Base-by-base conservation (phyloP, 2,888 invertebrate genomes). In the Heliconius aoede region DNA sequence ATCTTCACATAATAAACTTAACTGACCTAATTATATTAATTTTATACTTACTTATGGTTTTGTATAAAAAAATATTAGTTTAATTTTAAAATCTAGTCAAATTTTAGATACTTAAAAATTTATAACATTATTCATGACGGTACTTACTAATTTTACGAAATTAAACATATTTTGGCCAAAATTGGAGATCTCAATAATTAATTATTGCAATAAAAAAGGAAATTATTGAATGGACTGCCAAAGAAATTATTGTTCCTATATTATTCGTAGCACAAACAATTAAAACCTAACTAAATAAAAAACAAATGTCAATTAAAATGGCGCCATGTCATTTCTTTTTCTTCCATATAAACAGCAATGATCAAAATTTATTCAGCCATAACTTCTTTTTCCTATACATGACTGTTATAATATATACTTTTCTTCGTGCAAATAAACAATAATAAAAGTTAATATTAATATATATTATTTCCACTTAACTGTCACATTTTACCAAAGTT, bases 241-340 rank as follows among this genome's bases (percentile, higher is more conserved):
- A 78, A 78, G 78, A 73, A 72, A 55, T 58, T 18, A 65, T 62
- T 46, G 76, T 78, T 76, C 76, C 76, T 73, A 69, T 46, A 58
- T 32, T 71, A 36, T 30, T 28, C 9, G n/a, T 13, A 64, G 28
- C 40, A 51, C 58, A 58, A 60, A 32, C 24, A 60, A 7, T 13
- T 60, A 21, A 55, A 71, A 36, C 30, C 13, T 60, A n/a, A 8
- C n/a, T 36, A 21, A 30, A 36, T 1, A 26, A n/a, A 21, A 51
- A 51, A 1, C n/a, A 61, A 40, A 60, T 60, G 60, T 60, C 60
- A 61, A 61, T 61, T 28, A 7, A 26, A 72, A 72, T 40, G 60
- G 58, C 72, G 72, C 60, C 72, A 72, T 72, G 18, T 72, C 40
- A 7, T 13, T 1, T 71, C 36, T 61, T 36, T 18, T 72, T 58